These are phyloP conservation scores for Amphimedon queenslandica DNA, from an alignment of 37 sponge, comb jelly and placozoan species.

Conservation along the genomic window DNA sequence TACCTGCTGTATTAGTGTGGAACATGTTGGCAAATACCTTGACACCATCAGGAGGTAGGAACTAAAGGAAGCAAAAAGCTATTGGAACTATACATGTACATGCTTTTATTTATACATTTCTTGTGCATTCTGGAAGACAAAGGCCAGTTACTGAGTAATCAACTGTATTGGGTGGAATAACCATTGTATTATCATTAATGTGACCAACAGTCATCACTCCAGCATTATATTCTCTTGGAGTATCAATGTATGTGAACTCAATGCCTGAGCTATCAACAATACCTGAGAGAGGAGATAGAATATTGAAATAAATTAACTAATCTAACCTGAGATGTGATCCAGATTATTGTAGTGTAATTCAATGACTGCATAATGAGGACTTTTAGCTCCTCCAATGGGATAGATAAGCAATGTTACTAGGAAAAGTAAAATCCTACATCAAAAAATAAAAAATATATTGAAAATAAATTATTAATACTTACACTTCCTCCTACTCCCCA, in stretches of 20 bases:
- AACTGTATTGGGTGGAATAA: constrained; percentile 35
- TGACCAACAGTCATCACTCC: constrained; percentile 28
- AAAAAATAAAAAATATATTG: background rate
- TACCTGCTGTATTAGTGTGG: constrained; percentile 54
- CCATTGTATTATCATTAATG: background rate
- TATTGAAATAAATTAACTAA: background rate
- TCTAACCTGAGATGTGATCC: constrained; percentile 6
- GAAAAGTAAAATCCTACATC: constrained; percentile 50
- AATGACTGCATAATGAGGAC: constrained; percentile 15
- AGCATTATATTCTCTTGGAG: constrained; percentile 5
- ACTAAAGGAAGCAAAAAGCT: constrained; percentile 8
- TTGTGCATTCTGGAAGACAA: constrained; percentile 19
- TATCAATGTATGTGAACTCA: constrained; percentile 18
- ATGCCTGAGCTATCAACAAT: constrained; percentile 44
- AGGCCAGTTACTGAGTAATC: constrained; percentile 14
- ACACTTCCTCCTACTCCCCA: constrained; percentile 59
- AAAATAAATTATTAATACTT: constrained; percentile 4
- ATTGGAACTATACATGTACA: background rate
- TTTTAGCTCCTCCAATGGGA: constrained; percentile 64
- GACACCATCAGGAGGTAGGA: constrained; percentile 29
- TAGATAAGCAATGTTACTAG: constrained; percentile 50
- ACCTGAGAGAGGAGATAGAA: constrained; percentile 17
- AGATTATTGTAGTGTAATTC: constrained; percentile 78
- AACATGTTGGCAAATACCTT: constrained; percentile 34
- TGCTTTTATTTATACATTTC: constrained; percentile 4